phyloP scores from a whole-genome alignment of 2,888 invertebrate species.

The Sceliomorpha sp. region DNA sequence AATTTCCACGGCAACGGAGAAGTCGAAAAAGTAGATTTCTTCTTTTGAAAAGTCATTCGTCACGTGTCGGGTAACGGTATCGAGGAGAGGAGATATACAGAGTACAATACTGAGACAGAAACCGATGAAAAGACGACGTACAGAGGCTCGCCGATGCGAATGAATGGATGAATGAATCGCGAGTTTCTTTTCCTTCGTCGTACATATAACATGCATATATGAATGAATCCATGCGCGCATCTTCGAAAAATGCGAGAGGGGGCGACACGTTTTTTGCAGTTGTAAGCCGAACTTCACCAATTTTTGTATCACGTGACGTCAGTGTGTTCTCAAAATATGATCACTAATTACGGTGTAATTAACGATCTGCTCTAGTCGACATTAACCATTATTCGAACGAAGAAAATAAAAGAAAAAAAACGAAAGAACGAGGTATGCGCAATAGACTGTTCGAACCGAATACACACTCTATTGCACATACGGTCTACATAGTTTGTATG shows the following conservation, averaged over 20 bases:
- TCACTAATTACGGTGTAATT: constrained; percentile 56
- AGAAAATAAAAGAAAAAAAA: constrained; percentile 16
- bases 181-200: no score
- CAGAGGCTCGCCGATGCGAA: no score
- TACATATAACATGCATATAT: not conserved
- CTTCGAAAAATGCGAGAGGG: constrained; percentile 10
- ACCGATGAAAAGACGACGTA: no score
- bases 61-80: no score
- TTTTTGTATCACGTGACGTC: constrained; percentile 34
- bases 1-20: no score
- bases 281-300: constrained; percentile 8
- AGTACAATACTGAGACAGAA: no score
- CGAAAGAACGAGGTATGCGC: constrained; percentile 19
- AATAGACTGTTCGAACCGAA: constrained; percentile 26
- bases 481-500: constrained; percentile 62
- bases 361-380: constrained; percentile 52
- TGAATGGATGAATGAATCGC: no score
- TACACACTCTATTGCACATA: constrained; percentile 58
- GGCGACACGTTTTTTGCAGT: not conserved
- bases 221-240: constrained; percentile 28
- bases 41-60: no score
- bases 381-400: constrained; percentile 38
- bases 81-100: no score
- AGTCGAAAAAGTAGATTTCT: no score
- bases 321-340: constrained; percentile 42